Conservation (phyloP, 2,797 vertebrate species). For the Trachops cirrhosus region DNA sequence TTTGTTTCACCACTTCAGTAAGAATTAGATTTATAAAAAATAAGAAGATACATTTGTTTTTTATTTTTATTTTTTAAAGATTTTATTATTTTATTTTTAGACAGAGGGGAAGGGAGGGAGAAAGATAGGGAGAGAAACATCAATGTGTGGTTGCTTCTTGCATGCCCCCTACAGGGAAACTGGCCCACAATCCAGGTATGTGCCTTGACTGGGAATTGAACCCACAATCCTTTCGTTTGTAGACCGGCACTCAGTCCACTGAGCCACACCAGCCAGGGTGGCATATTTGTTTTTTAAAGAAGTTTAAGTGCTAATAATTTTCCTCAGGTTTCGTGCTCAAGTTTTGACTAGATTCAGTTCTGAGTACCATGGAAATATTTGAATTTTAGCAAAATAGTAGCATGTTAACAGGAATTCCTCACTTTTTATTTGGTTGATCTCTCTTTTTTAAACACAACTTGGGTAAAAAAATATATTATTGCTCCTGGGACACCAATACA, state of each 20-base stretch:
- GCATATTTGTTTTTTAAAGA: too few relatives aligned
- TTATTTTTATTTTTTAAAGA: too few relatives aligned
- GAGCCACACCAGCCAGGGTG: too few relatives aligned
- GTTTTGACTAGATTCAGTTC: background rate
- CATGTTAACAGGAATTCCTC: background rate
- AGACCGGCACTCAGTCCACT: too few relatives aligned
- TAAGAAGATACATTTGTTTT: background rate
- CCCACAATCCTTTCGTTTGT: too few relatives aligned
- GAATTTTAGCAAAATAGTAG: background rate
- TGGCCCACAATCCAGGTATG: too few relatives aligned
- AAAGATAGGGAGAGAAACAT: too few relatives aligned
- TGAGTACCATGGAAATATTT: background rate
- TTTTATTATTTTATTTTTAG: too few relatives aligned
- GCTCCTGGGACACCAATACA: background rate
- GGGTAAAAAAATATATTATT: background rate
- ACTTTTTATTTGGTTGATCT: background rate
- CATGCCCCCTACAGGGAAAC: too few relatives aligned
- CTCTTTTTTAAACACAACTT: background rate
- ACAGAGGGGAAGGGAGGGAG: too few relatives aligned
- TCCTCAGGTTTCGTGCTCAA: background rate
- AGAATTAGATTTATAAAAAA: conserved; percentile 1
- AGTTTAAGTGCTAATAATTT: background rate
- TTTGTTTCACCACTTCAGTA: conserved; percentile 9
- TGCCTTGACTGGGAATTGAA: too few relatives aligned
- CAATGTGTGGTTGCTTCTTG: too few relatives aligned